phyloP scores from a whole-genome alignment of 2,888 invertebrate species.

The Epicampocera succincta region DNA sequence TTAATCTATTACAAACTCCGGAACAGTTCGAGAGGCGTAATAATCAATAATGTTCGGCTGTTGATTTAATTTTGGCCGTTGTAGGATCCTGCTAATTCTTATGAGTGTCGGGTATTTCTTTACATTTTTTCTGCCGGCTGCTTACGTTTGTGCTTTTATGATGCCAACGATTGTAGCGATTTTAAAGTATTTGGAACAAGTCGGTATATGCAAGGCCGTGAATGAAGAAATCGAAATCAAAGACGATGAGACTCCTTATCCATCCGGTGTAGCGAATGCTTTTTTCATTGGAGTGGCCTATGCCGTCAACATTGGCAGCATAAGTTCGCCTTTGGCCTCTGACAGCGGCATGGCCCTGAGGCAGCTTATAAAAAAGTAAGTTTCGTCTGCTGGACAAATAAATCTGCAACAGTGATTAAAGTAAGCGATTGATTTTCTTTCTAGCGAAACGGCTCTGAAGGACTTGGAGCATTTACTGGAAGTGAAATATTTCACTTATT shows the following conservation, averaged over 20 bases:
- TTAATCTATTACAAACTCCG: too few relatives aligned
- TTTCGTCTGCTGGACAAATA: too few relatives aligned
- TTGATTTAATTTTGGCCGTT: too few relatives aligned
- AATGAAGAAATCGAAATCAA: constrained; percentile 12
- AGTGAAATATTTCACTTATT: constrained; percentile 3
- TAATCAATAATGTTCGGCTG: too few relatives aligned
- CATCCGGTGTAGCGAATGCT: constrained; percentile 47
- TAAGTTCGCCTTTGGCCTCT: constrained; percentile 1
- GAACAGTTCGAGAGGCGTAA: too few relatives aligned
- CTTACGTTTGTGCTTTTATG: constrained; percentile 52
- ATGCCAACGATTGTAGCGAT: constrained; percentile 33
- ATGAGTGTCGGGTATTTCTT: constrained; percentile 27
- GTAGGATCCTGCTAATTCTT: constrained; percentile 15
- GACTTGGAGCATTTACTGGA: not conserved
- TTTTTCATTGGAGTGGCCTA: constrained; percentile 57
- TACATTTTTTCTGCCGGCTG: constrained; percentile 37
- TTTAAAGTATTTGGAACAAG: constrained; percentile 29
- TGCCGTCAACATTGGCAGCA: constrained; percentile 58
- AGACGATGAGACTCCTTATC: constrained; percentile 56
- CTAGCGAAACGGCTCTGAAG: not conserved
- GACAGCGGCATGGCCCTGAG: constrained; percentile 40
- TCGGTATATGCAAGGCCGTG: constrained; percentile 15
- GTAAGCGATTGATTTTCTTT: not conserved
- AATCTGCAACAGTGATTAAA: not conserved
- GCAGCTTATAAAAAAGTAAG: constrained; percentile 14